phyloP scores from a whole-genome alignment of 2,888 invertebrate species.

The Ormyrus pomaceus region DNA sequence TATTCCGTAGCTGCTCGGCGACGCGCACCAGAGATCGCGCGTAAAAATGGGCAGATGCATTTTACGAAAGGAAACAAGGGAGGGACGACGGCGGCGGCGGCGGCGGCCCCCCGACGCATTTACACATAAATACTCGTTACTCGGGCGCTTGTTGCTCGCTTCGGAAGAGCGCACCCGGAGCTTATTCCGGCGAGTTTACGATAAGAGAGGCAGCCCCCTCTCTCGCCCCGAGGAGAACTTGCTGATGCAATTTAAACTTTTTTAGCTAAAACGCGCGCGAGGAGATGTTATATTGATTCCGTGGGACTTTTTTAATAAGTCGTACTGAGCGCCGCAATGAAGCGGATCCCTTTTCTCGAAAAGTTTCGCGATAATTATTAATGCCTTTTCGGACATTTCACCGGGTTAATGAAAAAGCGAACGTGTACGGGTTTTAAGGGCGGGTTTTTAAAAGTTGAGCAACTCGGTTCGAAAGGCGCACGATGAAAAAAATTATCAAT shows the following conservation, averaged over 20 bases:
- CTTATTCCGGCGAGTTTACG: constrained; percentile 49
- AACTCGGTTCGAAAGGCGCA: no score
- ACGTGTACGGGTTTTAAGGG: no score
- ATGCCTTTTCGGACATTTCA: neutral
- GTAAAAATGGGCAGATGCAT: constrained; percentile 35
- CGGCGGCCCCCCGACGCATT: neutral
- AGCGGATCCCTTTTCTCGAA: constrained; percentile 8
- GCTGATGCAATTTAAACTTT: constrained; percentile 55
- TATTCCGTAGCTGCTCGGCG: no score
- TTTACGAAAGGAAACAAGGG: constrained; percentile 1
- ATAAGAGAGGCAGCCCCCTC: constrained; percentile 26
- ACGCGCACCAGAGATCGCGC: neutral
- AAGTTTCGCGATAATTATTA: constrained; percentile 36
- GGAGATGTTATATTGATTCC: constrained; percentile 36
- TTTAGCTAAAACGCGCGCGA: constrained; percentile 34
- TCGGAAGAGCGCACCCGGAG: constrained; percentile 1
- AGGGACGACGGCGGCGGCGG: no score
- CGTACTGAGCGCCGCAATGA: constrained; percentile 17
- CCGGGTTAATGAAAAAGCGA: no score
- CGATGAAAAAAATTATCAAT: no score
- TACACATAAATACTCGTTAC: constrained; percentile 41
- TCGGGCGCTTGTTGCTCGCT: constrained; percentile 7
- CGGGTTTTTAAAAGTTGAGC: no score
- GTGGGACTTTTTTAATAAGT: constrained; percentile 54
- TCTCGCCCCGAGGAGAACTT: constrained; percentile 21